Evolutionary conservation across 1,140 invertebrate genomes (phyloP), one percentile per base, ranked within the genome.

Genomic region (Lasioglossum baleicum): DNA sequence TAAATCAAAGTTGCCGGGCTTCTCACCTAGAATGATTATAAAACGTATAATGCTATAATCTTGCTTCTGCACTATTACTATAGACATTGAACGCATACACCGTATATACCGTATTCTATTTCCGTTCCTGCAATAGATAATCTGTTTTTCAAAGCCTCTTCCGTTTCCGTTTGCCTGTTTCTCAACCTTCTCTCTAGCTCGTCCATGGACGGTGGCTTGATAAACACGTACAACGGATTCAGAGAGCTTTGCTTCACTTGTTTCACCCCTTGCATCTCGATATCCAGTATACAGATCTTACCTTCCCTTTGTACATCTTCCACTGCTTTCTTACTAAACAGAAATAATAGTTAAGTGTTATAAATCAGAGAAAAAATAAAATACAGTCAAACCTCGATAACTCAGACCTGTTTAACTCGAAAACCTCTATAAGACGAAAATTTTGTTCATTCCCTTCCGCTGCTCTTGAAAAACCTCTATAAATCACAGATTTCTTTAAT

Each of bases 211-310:
- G 99, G 99, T 44, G 99, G 98, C 93, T 97, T 97, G n/a, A 99
- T 95, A 91, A 99, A 99, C 13, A 99, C 95, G 85, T 96, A 96
- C 78, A 96, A 91, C 2, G 98, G 96, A 92, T 98, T 95, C 15
- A 99, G 93, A 81, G 97, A 94, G 53, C 96, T 97, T 35, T 95
- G 94, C 88, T 98, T 98, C 4, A 99, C 96, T 92, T 96, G 97
- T 87, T 97, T 97, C 0, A 99, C 99, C 51, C 99, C 99, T 94
- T 99, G 97, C 44, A 98, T 96, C 83, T 99, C 99, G 87, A 99
- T 98, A 90, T 99, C 99, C 72, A 99, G 91, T 51, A 99, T 96
- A 90, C 98, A 99, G 22, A 99, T 96, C 91, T 97, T 97, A 2
- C 98, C 98, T 65, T 94, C 93, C 17, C 94, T 93, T 74, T 95